Percentiles rank a stretch among this genome's conserved stretches.
phyloP scores from a whole-genome alignment of 2,113 vertebrate species.

The Cynocephalus volans region DNA sequence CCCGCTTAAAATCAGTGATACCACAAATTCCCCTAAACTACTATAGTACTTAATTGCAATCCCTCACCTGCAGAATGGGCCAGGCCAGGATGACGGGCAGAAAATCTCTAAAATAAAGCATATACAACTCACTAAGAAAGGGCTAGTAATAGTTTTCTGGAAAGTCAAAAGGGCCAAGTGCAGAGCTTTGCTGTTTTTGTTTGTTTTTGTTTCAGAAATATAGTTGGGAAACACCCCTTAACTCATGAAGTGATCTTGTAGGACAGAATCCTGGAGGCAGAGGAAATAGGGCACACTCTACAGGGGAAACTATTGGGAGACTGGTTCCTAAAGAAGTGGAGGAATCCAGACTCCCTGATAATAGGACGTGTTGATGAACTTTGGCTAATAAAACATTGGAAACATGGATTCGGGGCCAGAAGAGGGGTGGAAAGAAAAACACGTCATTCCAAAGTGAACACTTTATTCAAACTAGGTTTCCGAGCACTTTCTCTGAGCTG shows the following conservation, averaged over 20 bases:
- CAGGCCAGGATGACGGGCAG: neutral
- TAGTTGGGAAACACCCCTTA: neutral
- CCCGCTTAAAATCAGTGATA: neutral
- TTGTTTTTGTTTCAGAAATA: neutral
- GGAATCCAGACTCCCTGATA: neutral
- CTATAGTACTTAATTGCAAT: accelerated
- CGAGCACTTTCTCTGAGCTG: neutral
- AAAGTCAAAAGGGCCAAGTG: neutral
- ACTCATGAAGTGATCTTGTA: neutral
- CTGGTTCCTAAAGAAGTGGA: neutral
- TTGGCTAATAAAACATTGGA: neutral
- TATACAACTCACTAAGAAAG: neutral
- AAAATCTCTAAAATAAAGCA: neutral
- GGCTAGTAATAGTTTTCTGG: neutral
- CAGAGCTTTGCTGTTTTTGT: neutral
- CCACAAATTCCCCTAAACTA: neutral
- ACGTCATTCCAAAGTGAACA: accelerated
- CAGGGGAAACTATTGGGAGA: accelerated
- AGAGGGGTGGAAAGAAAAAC: neutral
- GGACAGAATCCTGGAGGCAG: neutral
- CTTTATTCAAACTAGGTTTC: accelerated
- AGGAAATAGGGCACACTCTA: too few species aligned
- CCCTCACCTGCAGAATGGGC: neutral
- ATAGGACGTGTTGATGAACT: neutral
- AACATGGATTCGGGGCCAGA: accelerated